A percentile compares a stretch with the other conserved stretches of the same genome.
phyloP scores from a whole-genome alignment of 1,140 invertebrate species.

The Drosophila malerkotliana region DNA sequence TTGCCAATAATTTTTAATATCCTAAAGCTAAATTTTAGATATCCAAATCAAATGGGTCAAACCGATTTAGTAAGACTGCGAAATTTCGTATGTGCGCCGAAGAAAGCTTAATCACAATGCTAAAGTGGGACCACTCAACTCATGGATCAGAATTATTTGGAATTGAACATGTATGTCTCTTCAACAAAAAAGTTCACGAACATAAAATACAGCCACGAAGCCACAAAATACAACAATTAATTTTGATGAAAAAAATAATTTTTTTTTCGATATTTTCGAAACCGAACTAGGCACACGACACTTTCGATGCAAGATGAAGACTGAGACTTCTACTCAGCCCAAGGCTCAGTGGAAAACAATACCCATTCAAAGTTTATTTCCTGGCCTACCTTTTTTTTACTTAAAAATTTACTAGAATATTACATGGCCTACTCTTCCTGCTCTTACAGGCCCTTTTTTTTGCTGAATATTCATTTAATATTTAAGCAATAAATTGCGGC shows the following conservation, averaged over 20 bases:
- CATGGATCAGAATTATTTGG: conserved; percentile 1
- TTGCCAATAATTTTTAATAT: neutral
- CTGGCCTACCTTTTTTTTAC: conserved; percentile 1
- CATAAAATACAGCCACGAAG: conserved; percentile 9
- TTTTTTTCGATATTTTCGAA: conserved; percentile 23
- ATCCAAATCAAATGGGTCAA: neutral
- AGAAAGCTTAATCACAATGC: conserved; percentile 1
- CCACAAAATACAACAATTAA: conserved; percentile 5
- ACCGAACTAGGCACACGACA: conserved; percentile 19
- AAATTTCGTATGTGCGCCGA: conserved; percentile 12
- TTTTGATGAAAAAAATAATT: conserved; percentile 23
- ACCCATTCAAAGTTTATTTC: neutral
- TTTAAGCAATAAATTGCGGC: neutral
- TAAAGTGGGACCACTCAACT: conserved; percentile 1
- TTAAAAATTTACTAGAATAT: neutral
- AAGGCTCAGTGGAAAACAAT: neutral
- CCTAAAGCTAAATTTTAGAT: neutral
- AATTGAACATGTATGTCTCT: conserved; percentile 1
- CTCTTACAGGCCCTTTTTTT: too few relatives aligned
- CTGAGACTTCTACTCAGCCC: neutral
- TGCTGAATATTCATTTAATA: conserved; percentile 11
- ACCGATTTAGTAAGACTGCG: conserved; percentile 14
- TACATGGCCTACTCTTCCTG: neutral
- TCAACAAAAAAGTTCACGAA: conserved; percentile 5
- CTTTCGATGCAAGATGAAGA: conserved; percentile 2